phyloP scores from a whole-genome alignment of 2,113 vertebrate genomes.

The Pelmatolapia mariae region DNA sequence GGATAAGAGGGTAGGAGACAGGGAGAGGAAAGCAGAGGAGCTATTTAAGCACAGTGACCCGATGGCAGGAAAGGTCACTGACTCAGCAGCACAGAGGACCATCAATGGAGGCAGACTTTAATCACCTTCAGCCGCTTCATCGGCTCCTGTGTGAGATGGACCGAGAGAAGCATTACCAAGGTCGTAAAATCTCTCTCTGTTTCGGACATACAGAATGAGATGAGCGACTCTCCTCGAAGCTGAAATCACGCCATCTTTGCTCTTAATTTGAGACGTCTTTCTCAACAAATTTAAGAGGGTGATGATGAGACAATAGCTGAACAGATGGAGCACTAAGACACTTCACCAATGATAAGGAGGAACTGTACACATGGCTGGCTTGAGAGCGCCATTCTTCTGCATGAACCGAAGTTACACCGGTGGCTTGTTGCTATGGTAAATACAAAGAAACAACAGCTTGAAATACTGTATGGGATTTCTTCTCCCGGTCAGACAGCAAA shows the following conservation, averaged over 20 bases:
- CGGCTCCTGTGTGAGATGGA: conserved; percentile 27
- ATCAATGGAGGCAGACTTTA: conserved; percentile 25
- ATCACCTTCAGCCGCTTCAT: conserved; percentile 47
- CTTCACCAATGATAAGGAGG: conserved; percentile 20
- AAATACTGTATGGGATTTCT: conserved; percentile 6
- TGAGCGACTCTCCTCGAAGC: not conserved
- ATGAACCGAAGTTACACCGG: conserved; percentile 25
- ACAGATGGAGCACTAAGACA: conserved; percentile 56
- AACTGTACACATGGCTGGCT: conserved; percentile 30
- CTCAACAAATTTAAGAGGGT: conserved; percentile 2
- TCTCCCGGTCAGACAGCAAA: not conserved
- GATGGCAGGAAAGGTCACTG: conserved; percentile 49
- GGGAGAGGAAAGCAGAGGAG: not conserved
- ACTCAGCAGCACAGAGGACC: conserved; percentile 45
- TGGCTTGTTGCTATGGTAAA: conserved; percentile 51
- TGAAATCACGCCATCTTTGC: not conserved
- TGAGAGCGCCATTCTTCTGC: not conserved
- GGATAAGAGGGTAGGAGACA: not conserved
- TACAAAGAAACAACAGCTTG: conserved; percentile 11
- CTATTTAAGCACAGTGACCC: conserved; percentile 4
- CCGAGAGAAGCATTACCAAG: not conserved
- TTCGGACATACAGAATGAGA: not conserved
- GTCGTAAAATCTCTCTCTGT: conserved; percentile 7
- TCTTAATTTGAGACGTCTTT: not conserved
- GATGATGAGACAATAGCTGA: conserved; percentile 40